phyloP scores from a whole-genome alignment of 2,113 vertebrate genomes.

The Myotis brandtii region DNA sequence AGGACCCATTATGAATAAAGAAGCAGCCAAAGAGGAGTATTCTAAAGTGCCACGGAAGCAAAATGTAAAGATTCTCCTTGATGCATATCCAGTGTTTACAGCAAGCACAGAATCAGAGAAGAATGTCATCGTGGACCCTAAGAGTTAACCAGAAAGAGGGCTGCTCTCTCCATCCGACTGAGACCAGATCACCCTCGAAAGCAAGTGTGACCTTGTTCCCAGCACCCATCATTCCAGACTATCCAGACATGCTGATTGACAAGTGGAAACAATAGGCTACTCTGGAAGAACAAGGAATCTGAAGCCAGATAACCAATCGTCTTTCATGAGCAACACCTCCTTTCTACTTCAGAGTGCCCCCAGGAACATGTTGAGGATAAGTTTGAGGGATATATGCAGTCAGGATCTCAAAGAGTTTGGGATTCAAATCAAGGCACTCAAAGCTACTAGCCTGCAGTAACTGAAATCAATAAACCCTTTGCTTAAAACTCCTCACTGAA shows the following conservation, averaged over 20 bases:
- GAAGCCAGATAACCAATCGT: background rate
- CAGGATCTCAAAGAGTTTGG: background rate
- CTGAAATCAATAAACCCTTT: background rate
- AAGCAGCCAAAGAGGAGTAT: conserved; percentile 7
- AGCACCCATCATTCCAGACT: background rate
- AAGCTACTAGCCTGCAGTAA: background rate
- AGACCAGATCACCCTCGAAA: background rate
- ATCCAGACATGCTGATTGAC: background rate
- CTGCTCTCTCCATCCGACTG: background rate
- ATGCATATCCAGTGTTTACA: background rate
- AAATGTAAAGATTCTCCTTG: conserved; percentile 5
- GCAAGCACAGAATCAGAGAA: background rate
- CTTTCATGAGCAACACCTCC: background rate
- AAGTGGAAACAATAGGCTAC: background rate
- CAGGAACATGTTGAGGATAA: background rate
- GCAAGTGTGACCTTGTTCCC: background rate
- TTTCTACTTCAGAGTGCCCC: background rate
- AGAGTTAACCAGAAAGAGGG: background rate
- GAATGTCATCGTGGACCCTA: background rate
- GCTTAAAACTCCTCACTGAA: background rate
- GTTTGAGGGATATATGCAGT: background rate
- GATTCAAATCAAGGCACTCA: background rate
- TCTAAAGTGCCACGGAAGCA: conserved; percentile 47
- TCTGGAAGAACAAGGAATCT: background rate
- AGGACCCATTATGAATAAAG: conserved; percentile 15